Base-by-base conservation (phyloP, 2,888 invertebrate genomes). In the Drosophila merina region DNA sequence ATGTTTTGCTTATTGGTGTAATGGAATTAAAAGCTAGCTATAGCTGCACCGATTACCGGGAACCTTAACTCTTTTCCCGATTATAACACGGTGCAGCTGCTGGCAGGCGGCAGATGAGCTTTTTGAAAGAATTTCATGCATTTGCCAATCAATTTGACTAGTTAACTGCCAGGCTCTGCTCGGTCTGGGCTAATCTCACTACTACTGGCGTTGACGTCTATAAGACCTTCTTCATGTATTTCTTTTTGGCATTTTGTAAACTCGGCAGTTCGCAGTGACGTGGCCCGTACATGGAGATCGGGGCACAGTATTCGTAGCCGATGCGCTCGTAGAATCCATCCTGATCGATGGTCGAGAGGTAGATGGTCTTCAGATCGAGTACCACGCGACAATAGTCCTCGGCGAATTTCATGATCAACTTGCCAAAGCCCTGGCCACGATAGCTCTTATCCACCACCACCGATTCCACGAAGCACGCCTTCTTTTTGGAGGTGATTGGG, bases 401-500 rank as follows among this genome's bases (percentile, higher is more conserved):
- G 6, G 95, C 94, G 88, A 94, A 93, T 64, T 92, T 93, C 95
- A 97, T 95, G 40, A 97, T 92, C 86, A 94, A 93, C 80, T 95
- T 95, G 20, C 97, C 97, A 74, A 96, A 93, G 77, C 96, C 96
- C 91, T 94, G 94, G 9, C 96, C 96, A 76, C 97, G 93, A 85
- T 94, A 93, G 14, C 92, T 91, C 90, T 94, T 94, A 76, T 94
- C 93, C 86, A 97, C 96, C 12, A 97, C 95, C 76, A 97, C 96
- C 42, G 96, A 95, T 93, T 97, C 96, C 58, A 97, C 93, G 88
- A 96, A 96, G 91, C 96, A 96, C 74, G 95, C 94, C 71, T 94
- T 93, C 72, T 93, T 93, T 79, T 95, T 93, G 80, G 94, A 93
- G 2, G 95, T 95, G 87, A 97, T 94, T 52, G 94, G 91, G 48